phyloP scores from a whole-genome alignment of 2,113 vertebrate genomes.

The Lathamus discolor region DNA sequence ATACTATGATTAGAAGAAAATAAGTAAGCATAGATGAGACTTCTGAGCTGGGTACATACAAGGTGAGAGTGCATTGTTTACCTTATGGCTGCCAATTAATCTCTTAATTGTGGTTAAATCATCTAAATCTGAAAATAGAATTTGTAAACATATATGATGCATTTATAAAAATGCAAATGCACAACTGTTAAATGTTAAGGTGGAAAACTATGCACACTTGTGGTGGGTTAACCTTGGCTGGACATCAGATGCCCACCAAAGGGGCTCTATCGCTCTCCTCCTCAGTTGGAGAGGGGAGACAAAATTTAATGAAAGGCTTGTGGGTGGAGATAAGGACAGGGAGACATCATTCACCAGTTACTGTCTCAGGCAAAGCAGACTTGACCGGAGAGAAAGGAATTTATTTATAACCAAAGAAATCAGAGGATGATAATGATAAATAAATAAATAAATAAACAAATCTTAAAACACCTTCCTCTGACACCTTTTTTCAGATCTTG shows the following conservation, averaged over 20 bases:
- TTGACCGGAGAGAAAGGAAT: not conserved
- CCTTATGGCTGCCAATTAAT: not conserved
- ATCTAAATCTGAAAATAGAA: not conserved
- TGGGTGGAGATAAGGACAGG: not conserved
- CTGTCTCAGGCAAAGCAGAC: not conserved
- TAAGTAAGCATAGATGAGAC: accelerated
- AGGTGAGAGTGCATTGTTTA: not conserved
- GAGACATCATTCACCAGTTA: not conserved
- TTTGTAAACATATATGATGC: not conserved
- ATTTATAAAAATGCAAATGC: not conserved
- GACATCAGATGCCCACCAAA: not conserved
- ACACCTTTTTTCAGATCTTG: not conserved
- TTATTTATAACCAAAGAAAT: not conserved
- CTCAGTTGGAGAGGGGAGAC: not conserved
- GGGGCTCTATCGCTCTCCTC: not conserved
- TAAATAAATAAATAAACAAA: not conserved
- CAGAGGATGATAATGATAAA: not conserved
- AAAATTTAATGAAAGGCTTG: not conserved
- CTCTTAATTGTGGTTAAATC: not conserved
- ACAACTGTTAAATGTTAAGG: not conserved
- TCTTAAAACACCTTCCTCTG: not conserved
- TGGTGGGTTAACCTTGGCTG: not conserved
- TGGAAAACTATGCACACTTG: not conserved
- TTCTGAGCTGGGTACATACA: not conserved
- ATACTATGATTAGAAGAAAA: not conserved